Conservation (phyloP, 2,113 vertebrate species). For the Haemorhous mexicanus region DNA sequence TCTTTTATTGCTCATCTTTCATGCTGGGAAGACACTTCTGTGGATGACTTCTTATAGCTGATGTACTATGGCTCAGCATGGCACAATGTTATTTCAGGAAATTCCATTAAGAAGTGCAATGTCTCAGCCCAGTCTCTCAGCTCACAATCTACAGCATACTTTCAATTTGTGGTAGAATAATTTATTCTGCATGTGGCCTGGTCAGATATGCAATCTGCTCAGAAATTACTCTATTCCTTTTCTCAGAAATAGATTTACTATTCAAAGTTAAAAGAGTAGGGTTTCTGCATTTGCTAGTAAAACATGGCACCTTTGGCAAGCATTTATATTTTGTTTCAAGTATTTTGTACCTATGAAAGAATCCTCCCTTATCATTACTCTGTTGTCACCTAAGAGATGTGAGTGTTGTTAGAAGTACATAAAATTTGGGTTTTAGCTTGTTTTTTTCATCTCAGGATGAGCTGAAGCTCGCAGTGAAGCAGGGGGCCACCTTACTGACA, state of each 20-base stretch:
- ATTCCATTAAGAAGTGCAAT: neutral
- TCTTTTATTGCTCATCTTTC: neutral
- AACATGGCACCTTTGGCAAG: neutral
- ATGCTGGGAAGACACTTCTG: neutral
- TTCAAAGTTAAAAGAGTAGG: neutral
- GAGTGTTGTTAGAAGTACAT: neutral
- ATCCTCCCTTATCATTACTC: neutral
- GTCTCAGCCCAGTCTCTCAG: neutral
- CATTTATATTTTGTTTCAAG: neutral
- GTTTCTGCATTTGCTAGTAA: neutral
- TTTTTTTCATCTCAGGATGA: conserved; percentile 75
- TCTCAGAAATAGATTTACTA: neutral
- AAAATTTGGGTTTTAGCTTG: neutral
- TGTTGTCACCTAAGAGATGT: neutral
- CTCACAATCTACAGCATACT: neutral
- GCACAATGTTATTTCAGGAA: neutral
- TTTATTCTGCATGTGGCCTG: neutral
- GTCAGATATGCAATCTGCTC: neutral
- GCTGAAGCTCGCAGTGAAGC: conserved; percentile 85
- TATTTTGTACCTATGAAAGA: neutral
- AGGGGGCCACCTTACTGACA: conserved; percentile 84
- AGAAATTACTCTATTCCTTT: neutral
- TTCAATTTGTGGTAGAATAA: neutral
- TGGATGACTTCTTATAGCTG: neutral
- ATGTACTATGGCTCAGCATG: neutral